Evolutionary conservation across 2,888 invertebrate species (phyloP).

Genomic region (Machimus atricapillus): DNA sequence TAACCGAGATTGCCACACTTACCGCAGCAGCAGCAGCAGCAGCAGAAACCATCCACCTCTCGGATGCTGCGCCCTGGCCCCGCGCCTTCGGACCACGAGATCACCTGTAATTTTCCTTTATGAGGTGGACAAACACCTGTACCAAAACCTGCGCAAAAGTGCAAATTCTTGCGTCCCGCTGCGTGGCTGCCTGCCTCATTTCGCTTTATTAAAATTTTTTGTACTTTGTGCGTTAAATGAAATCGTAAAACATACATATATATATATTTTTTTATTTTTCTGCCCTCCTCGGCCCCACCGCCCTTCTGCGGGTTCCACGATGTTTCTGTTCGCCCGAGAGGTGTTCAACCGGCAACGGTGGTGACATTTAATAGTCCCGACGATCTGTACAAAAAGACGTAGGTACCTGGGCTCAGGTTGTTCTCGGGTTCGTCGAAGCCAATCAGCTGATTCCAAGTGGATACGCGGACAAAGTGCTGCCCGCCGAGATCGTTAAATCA

Average conservation of each 20-base stretch:
- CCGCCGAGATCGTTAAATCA: constrained; percentile 13
- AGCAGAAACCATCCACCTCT: not conserved
- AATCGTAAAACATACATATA: constrained; percentile 10
- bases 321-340: not conserved
- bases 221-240: not conserved
- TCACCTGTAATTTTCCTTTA: constrained; percentile 36
- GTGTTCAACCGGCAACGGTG: constrained; percentile 33
- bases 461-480: not conserved
- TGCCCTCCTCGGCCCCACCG: not conserved
- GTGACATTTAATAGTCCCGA: constrained; percentile 32
- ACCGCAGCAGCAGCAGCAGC: constrained; percentile 12
- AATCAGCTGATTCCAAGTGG: constrained; percentile 28
- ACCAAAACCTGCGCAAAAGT: constrained; percentile 8
- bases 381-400: not conserved
- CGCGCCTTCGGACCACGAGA: not conserved
- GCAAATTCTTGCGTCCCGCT: constrained; percentile 12
- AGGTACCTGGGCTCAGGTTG: not conserved
- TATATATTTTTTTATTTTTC: not conserved
- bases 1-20: constrained; percentile 36
- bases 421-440: not conserved
- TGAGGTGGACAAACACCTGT: constrained; percentile 17
- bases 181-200: constrained; percentile 1
- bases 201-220: constrained; percentile 16
- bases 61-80: not conserved
- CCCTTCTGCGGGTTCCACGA: not conserved